Conservation (phyloP, 2,797 vertebrate genomes). For the Hephaestus fuliginosus region DNA sequence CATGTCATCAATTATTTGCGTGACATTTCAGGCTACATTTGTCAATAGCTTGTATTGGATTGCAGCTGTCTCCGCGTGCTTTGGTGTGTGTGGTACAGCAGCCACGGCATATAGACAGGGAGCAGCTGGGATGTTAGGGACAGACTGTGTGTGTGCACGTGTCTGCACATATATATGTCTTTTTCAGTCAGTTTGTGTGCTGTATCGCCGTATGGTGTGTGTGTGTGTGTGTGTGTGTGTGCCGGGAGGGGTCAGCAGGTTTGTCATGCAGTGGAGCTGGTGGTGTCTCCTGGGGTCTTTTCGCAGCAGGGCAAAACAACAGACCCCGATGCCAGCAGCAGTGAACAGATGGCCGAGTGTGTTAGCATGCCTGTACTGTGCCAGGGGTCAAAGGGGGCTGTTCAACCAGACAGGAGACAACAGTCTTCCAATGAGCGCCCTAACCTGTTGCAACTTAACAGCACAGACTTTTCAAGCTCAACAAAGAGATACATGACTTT, state of each 20-base stretch:
- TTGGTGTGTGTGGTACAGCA: slow-evolving; percentile 16
- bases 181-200: slow-evolving; percentile 20
- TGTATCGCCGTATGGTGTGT: slow-evolving; percentile 24
- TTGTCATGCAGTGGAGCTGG: slow-evolving; percentile 46
- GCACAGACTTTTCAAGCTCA: neutral
- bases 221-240: slow-evolving; percentile 32
- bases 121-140: slow-evolving; percentile 30
- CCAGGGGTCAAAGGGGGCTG: slow-evolving; percentile 62
- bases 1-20: neutral
- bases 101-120: slow-evolving; percentile 10
- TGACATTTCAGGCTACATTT: neutral
- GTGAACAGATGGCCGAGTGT: slow-evolving; percentile 79
- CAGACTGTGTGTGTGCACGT: slow-evolving; percentile 40
- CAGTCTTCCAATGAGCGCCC: slow-evolving; percentile 45
- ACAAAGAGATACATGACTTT: neutral
- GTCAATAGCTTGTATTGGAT: neutral
- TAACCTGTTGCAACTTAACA: slow-evolving; percentile 42
- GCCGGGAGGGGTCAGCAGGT: slow-evolving; percentile 25
- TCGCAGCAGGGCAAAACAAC: slow-evolving; percentile 26
- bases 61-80: neutral
- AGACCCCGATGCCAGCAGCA: slow-evolving; percentile 46
- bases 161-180: slow-evolving; percentile 30
- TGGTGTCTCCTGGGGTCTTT: slow-evolving; percentile 55
- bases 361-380: slow-evolving; percentile 59
- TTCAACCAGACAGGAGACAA: slow-evolving; percentile 49